Evolutionary conservation across 2,888 invertebrate species (phyloP).

Genomic region (Epistrophella euchroma): DNA sequence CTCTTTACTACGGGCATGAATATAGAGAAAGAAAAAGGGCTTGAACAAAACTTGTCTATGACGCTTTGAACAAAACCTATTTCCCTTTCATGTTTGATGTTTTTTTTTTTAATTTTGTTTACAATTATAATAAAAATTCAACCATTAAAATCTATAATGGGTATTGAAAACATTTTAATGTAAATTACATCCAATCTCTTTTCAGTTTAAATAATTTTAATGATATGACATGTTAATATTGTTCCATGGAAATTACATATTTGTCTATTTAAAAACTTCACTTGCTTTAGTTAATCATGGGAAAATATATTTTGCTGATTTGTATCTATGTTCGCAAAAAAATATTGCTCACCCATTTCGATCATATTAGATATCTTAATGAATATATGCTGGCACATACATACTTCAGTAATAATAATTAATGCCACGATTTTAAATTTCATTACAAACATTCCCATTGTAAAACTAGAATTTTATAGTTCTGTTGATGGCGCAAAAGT

Average conservation of each 20-base stretch:
- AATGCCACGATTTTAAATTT: slow-evolving; percentile 58
- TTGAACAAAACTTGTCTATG: background rate
- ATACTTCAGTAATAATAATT: slow-evolving; percentile 29
- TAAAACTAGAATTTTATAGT: slow-evolving; percentile 38
- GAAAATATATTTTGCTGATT: slow-evolving; percentile 41
- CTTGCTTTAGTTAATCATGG: slow-evolving; percentile 32
- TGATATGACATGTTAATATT: background rate
- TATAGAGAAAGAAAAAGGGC: background rate
- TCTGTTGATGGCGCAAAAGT: background rate
- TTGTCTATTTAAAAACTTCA: background rate
- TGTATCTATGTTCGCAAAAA: slow-evolving; percentile 13
- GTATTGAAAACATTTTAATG: background rate
- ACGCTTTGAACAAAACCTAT: background rate
- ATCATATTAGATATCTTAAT: slow-evolving; percentile 50
- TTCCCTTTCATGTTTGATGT: too few relatives aligned
- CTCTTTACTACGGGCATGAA: too few relatives aligned
- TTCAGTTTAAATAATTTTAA: background rate
- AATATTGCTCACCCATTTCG: slow-evolving; percentile 47
- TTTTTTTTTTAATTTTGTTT: background rate
- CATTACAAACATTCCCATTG: slow-evolving; percentile 38
- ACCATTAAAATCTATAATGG: background rate
- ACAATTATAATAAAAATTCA: background rate
- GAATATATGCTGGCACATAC: slow-evolving; percentile 22
- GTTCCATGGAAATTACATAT: background rate
- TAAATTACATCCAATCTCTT: background rate